Base-by-base conservation (phyloP, 2,797 vertebrate species). In the Hippocampus kuda region DNA sequence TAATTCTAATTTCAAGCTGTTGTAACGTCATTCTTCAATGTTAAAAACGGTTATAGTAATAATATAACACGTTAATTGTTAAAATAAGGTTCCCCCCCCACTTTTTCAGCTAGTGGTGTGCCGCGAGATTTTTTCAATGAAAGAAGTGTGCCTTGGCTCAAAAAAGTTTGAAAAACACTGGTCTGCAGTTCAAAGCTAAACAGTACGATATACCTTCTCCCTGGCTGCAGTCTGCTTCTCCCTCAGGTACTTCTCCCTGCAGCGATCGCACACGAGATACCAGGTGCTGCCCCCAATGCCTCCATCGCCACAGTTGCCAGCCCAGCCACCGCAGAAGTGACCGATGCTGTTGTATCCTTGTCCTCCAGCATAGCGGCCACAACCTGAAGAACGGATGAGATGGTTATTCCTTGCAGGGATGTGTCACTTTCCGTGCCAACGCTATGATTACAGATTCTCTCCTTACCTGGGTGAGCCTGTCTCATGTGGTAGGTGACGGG, bases 401-500 rank as follows among this genome's bases (percentile, higher is more conserved):
- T 3, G 5, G 53, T 26, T 53, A 68, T 20, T 20, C 38, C 10
- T 16, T 18, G 18, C 71, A 65, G 24, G 44, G 27, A 34, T 12
- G 30, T n/a, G 26, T 41, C 10, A 41, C 66, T 53, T 67, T 42
- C 18, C 1, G 2, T 22, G 22, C 68, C 6, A 9, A 66, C 67
- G 11, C 34, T 41, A 1, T 8, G 11, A 15, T 3, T 54, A 2
- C 53, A 65, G 6, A 22, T 63, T 16, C 12, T 38, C 54, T 56
- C 11, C 76, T 81, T 88, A 99, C 97, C 97, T 90, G 97, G 97
- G 81, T 99, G 97, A 78, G 96, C 95, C 72, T 99, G 97, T 77
- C 96, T 92, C 97, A 99, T 99, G 79, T 99, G 97, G 78, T 99
- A 99, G 1, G 97, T 99, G 83, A 99, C 97, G 4, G 97, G 97